These are phyloP conservation scores for Drosophila setosimentum DNA, from an alignment of 2,888 invertebrate genomes.

Conservation along the genomic window DNA sequence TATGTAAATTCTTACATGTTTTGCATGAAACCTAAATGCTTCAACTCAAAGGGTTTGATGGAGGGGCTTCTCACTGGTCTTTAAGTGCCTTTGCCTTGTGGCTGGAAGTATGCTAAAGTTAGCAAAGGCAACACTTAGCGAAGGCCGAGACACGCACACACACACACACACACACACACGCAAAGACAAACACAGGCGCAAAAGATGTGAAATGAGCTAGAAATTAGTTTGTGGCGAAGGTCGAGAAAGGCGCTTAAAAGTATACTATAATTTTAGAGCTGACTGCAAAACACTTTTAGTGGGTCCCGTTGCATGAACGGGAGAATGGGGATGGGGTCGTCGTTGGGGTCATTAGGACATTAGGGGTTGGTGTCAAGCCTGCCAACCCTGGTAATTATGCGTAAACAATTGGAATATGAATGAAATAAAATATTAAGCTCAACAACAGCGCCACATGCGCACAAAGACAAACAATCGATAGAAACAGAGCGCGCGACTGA, in stretches of 20 bases:
- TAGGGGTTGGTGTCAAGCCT: background rate
- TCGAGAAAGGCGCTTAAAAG: constrained; percentile 40
- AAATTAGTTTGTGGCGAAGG: constrained; percentile 76
- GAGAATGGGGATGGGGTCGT: background rate
- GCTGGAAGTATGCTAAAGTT: constrained; percentile 68
- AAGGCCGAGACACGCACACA: constrained; percentile 49
- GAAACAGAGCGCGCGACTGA: background rate
- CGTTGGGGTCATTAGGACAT: background rate
- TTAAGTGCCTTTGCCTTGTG: constrained; percentile 54
- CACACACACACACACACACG: background rate
- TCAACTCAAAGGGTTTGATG: constrained; percentile 41
- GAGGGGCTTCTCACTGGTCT: constrained; percentile 35
- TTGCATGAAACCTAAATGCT: constrained; percentile 61
- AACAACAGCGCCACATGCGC: constrained; percentile 44
- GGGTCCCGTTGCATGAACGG: background rate
- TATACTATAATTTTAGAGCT: constrained; percentile 28
- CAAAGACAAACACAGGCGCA: background rate
- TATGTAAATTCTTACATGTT: constrained; percentile 53
- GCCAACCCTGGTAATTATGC: constrained; percentile 42
- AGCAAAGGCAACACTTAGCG: constrained; percentile 45
- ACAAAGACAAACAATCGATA: constrained; percentile 37
- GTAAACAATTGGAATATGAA: constrained; percentile 66
- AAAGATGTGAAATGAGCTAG: constrained; percentile 69
- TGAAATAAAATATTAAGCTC: constrained; percentile 61
- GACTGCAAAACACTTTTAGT: constrained; percentile 31